Base-by-base conservation (phyloP, 37 sponge, comb jelly and placozoan genomes). In the Aphrocallistes beatrix region DNA sequence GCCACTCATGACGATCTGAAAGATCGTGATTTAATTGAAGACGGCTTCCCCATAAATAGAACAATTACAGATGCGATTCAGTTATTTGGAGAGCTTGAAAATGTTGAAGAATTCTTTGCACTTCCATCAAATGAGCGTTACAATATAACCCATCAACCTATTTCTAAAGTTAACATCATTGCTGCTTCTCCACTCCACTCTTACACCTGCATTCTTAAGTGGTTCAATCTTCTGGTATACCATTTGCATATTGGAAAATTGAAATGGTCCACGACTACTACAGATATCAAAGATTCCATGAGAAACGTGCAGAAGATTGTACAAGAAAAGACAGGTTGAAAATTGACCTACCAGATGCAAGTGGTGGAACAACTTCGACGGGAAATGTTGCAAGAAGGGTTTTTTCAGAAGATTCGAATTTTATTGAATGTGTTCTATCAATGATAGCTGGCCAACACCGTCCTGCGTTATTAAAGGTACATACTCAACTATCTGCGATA, bases 281-380 rank as follows among this genome's bases (percentile, higher is more conserved):
- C 75, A 60, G 75, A 60, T 60, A 60, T 60, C 75, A 60, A 60
- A 60, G 75, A 60, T 60, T 60, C 75, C 3, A 60, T 60, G 75
- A 60, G n/a, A 30, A 60, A 25, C n/a, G 75, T 60, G 10, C 75
- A 60, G 75, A 60, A 13, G n/a, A 60, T 60, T 25, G 75, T 60
- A 13, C 75, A 60, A 60, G n/a, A n/a, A n/a, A n/a, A n/a, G n/a
- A n/a, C n/a, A n/a, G n/a, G n/a, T n/a, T n/a, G n/a, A n/a, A n/a
- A n/a, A n/a, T n/a, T n/a, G n/a, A n/a, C n/a, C n/a, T n/a, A n/a
- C n/a, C n/a, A n/a, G n/a, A n/a, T n/a, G n/a, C n/a, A n/a, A n/a
- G n/a, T n/a, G n/a, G n/a, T n/a, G n/a, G n/a, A n/a, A n/a, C n/a
- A n/a, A n/a, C n/a, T n/a, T n/a, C n/a, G n/a, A n/a, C n/a, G n/a